These are phyloP conservation scores for Pyrocoelia pectoralis DNA, from an alignment of 2,888 invertebrate species.

Conservation along the genomic window DNA sequence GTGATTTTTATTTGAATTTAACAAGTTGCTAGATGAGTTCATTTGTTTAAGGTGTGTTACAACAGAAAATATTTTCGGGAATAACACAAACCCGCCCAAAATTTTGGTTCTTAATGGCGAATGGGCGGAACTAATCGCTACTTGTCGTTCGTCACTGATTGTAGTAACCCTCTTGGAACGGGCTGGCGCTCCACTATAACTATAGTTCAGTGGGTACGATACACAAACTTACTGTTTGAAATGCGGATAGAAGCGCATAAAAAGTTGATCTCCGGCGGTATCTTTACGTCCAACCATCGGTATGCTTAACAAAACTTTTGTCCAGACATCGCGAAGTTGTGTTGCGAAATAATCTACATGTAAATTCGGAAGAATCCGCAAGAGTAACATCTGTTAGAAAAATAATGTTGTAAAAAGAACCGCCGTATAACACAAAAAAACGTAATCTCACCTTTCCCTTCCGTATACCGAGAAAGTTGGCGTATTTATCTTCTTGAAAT, in stretches of 20 bases:
- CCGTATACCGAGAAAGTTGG: constrained; percentile 77
- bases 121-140: too few relatives aligned
- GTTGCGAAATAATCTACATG: constrained; percentile 59
- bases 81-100: too few relatives aligned
- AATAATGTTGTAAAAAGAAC: background rate
- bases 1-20: too few relatives aligned
- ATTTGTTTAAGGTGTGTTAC: too few relatives aligned
- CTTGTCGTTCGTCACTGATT: too few relatives aligned
- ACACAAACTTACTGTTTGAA: constrained; percentile 66
- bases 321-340: constrained; percentile 68
- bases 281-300: constrained; percentile 67
- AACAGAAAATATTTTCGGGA: too few relatives aligned
- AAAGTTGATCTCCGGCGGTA: constrained; percentile 61
- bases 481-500: constrained; percentile 73
- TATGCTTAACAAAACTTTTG: constrained; percentile 66
- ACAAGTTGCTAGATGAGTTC: too few relatives aligned
- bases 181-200: too few relatives aligned
- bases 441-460: constrained; percentile 82
- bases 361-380: constrained; percentile 71
- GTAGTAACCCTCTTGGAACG: too few relatives aligned
- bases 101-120: too few relatives aligned
- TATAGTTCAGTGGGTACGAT: too few relatives aligned
- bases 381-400: constrained; percentile 67
- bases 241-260: constrained; percentile 65
- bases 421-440: too few relatives aligned